These are phyloP conservation scores for Ruditapes philippinarum DNA, from an alignment of 1,140 invertebrate species.

Conservation along the genomic window DNA sequence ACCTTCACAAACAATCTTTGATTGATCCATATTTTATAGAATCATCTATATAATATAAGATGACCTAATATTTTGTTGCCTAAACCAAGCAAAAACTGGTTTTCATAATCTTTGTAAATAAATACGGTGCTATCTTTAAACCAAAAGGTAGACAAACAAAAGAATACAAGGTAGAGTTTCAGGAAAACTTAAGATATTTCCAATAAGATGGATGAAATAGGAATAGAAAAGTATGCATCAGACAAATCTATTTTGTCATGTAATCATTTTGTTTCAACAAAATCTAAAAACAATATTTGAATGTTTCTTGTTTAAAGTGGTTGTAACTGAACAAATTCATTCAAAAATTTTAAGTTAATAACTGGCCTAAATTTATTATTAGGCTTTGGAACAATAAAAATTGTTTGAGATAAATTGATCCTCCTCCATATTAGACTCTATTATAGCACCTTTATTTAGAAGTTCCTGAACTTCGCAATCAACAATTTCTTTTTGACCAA, in stretches of 20 bases:
- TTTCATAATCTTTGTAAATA: constrained; percentile 61
- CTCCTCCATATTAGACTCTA: background rate
- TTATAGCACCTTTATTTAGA: constrained; percentile 44
- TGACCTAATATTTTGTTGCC: constrained; percentile 39
- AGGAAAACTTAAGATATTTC: constrained; percentile 53
- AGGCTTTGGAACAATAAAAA: constrained; percentile 36
- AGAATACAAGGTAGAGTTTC: background rate
- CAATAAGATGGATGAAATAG: background rate
- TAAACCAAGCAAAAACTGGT: constrained; percentile 58
- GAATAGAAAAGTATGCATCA: constrained; percentile 42
- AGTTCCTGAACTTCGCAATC: constrained; percentile 27
- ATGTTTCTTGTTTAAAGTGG: constrained; percentile 44
- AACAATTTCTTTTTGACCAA: background rate
- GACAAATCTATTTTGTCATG: constrained; percentile 33
- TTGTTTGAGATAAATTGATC: constrained; percentile 35
- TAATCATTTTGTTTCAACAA: constrained; percentile 37
- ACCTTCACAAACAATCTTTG: background rate
- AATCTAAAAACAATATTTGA: constrained; percentile 50
- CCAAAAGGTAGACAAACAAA: constrained; percentile 38
- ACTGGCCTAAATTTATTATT: constrained; percentile 27
- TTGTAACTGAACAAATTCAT: constrained; percentile 35
- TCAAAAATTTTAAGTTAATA: constrained; percentile 26
- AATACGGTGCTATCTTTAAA: background rate
- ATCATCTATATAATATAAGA: constrained; percentile 69
- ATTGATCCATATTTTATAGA: constrained; percentile 38